phyloP scores from a whole-genome alignment of 2,113 vertebrate genomes.

The Vanacampus margaritifer region DNA sequence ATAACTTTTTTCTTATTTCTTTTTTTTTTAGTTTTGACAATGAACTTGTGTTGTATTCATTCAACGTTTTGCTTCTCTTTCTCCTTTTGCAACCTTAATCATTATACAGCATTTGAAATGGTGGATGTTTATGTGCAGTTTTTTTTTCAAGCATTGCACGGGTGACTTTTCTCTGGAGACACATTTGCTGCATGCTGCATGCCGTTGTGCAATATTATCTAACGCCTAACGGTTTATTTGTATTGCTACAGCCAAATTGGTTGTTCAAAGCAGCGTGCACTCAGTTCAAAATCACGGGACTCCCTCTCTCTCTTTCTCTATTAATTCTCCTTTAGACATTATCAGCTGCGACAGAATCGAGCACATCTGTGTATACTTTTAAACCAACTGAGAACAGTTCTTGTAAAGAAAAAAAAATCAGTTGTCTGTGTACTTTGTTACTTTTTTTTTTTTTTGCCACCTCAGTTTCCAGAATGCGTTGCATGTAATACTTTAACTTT shows the following conservation, averaged over 20 bases:
- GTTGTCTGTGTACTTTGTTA: no score
- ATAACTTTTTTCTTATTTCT: constrained; percentile 32
- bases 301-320: no score
- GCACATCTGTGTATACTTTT: no score
- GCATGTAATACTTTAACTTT: no score
- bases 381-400: no score
- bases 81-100: not conserved
- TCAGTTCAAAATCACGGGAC: not conserved
- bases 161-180: not conserved
- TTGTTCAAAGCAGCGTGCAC: not conserved
- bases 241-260: not conserved
- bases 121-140: not conserved
- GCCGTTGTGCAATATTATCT: not conserved
- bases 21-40: not conserved
- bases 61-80: not conserved
- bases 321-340: not conserved
- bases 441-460: no score
- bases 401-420: no score
- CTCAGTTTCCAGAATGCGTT: no score
- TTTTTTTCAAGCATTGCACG: not conserved
- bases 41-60: not conserved
- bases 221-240: not conserved
- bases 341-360: not conserved
- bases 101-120: not conserved
- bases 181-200: not conserved